Conservation (phyloP, 2,888 invertebrate genomes). For the Bombyx huttoni region DNA sequence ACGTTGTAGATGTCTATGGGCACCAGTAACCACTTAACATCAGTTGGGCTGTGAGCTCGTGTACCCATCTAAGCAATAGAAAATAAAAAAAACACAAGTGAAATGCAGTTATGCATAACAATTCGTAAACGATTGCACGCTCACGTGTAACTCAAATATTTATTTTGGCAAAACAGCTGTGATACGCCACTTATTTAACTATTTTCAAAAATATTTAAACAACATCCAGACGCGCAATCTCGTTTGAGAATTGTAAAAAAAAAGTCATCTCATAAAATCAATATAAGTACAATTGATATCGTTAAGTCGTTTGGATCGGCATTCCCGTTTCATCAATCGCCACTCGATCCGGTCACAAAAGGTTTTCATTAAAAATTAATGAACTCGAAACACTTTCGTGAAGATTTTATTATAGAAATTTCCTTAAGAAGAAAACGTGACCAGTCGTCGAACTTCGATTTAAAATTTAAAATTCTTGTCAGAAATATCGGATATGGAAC, state of each 20-base stretch:
- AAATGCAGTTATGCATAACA: no score
- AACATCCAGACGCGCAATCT: no score
- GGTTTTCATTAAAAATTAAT: slow-evolving; percentile 1
- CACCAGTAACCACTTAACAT: no score
- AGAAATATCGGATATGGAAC: not conserved
- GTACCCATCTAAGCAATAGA: no score
- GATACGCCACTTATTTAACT: no score
- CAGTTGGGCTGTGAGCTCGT: no score
- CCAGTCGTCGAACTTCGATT: not conserved
- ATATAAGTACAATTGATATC: not conserved
- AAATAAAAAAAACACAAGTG: no score
- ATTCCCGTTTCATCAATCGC: not conserved
- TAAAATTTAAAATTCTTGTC: not conserved
- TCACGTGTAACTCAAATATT: no score
- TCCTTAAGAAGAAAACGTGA: not conserved
- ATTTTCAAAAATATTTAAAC: no score
- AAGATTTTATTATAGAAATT: not conserved
- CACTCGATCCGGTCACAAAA: not conserved
- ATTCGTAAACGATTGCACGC: no score
- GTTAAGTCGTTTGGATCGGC: not conserved
- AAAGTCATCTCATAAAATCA: not conserved
- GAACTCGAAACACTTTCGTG: slow-evolving; percentile 1
- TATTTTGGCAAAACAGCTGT: no score
- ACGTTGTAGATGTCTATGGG: no score
- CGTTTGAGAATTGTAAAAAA: not conserved